Evolutionary conservation across 1,140 invertebrate genomes (phyloP), one percentile per base, ranked within the genome.

Genomic region (Helicoverpa zea): DNA sequence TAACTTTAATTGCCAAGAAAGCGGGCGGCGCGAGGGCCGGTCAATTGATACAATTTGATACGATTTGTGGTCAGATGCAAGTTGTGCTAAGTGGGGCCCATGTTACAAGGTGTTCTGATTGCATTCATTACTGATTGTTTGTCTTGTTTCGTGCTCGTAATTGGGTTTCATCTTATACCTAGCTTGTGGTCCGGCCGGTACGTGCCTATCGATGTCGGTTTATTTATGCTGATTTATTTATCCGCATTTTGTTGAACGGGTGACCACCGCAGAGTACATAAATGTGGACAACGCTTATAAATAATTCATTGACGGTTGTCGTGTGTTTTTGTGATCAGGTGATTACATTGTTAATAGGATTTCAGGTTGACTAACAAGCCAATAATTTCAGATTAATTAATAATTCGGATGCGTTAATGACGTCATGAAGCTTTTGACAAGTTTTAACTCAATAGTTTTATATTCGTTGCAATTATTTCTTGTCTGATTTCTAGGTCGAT

Each of bases 1-100:
- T 82, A 90, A 90, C 85, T 91, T 90, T 89, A 90, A 90, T 90
- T 91, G 88, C 86, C 87, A 82, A 87, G 87, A 86, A 86, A 88
- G 87, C 85, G 81, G 81, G 47, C 66, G 66, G 66, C 18, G 66
- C 74, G 84, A 75, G 84, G 85, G 83, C 83, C 79, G 86, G 87
- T 88, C 87, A 87, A 90, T 91, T 87, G 88, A 87, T 88, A 89
- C 89, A 86, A 90, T 87, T 89, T 91, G 85, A 89, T 85, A 83
- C 84, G 84, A 88, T 89, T 89, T 88, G 87, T 59, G 81, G 82
- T 70, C 18, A 82, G 75, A 78, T 84, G 79, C 81, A 83, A 85
- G 82, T 86, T 83, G 54, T 35, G 59, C 70, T 80, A 81, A 83
- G 81, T 83, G 74, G 72, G 29, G 72, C 13, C 52, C 54, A 56